Conservation (phyloP, 2,888 invertebrate genomes). For the Plutella xylostella region DNA sequence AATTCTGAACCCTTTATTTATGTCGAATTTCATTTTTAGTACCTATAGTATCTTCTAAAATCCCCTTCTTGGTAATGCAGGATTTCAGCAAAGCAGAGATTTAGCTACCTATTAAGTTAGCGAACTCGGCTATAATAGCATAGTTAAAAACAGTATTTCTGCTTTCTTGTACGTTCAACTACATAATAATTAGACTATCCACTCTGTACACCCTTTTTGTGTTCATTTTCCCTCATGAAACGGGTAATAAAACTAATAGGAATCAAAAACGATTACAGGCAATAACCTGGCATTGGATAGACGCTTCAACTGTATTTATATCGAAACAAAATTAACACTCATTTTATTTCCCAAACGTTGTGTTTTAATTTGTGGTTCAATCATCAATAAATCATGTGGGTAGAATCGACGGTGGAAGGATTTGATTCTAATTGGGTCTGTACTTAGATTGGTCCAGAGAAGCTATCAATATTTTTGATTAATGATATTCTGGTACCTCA, state of each 20-base stretch:
- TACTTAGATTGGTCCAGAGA: conserved; percentile 37
- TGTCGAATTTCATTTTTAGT: too few species aligned
- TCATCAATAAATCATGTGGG: conserved; percentile 48
- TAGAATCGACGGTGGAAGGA: conserved; percentile 38
- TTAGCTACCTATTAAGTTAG: too few species aligned
- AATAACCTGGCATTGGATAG: conserved; percentile 31
- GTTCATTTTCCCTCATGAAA: not conserved
- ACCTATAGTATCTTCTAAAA: too few species aligned
- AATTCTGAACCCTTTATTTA: too few species aligned
- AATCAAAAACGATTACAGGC: conserved; percentile 38
- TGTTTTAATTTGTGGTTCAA: conserved; percentile 47
- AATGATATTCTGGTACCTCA: conserved; percentile 55
- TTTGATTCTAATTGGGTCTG: conserved; percentile 61
- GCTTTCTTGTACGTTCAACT: too few species aligned
- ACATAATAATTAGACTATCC: too few species aligned
- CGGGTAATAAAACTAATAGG: conserved; percentile 4
- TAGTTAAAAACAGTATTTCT: too few species aligned
- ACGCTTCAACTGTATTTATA: conserved; percentile 51
- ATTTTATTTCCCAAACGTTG: conserved; percentile 26
- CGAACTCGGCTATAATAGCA: too few species aligned
- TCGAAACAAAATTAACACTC: conserved; percentile 55
- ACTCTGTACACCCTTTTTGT: too few species aligned
- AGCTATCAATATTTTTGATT: conserved; percentile 66
- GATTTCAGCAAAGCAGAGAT: too few species aligned
- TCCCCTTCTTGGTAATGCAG: too few species aligned